Evolutionary conservation across 2,797 vertebrate species (phyloP).

Genomic region (Leptatherina wallacei): DNA sequence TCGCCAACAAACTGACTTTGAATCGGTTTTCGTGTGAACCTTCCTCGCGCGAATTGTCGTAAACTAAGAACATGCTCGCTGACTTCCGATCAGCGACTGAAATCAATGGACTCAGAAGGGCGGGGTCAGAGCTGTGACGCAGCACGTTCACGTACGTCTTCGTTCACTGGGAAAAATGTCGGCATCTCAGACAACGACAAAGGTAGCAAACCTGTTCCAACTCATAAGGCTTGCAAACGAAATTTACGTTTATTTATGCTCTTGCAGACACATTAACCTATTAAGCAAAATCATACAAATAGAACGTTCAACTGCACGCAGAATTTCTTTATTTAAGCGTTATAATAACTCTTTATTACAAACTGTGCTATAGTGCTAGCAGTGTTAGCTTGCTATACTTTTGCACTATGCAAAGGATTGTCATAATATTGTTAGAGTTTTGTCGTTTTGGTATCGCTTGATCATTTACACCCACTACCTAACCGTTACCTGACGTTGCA

Average conservation of each 20-base stretch:
- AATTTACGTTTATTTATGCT: not conserved
- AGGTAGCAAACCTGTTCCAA: conserved; percentile 64
- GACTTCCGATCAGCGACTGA: conserved; percentile 67
- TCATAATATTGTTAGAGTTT: not conserved
- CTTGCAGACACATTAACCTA: rapidly evolving
- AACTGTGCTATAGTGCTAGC: conserved; percentile 60
- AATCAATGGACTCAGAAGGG: conserved; percentile 37
- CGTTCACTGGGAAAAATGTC: conserved; percentile 76
- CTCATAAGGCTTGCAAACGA: not conserved
- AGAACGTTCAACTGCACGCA: not conserved
- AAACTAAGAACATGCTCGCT: conserved; percentile 24
- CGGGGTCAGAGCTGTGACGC: conserved; percentile 14
- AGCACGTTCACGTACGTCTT: conserved; percentile 44
- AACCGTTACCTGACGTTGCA: not conserved
- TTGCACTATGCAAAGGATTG: conserved; percentile 12
- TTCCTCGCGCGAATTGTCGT: not conserved
- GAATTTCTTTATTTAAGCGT: not conserved
- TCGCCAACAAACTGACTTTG: conserved; percentile 55
- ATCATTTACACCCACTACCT: not conserved
- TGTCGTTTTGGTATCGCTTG: not conserved
- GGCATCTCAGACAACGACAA: conserved; percentile 75
- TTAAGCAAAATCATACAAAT: not conserved
- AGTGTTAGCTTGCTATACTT: conserved; percentile 53
- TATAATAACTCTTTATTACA: conserved; percentile 37
- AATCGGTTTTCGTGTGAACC: conserved; percentile 45